Base-by-base conservation (phyloP, 2,888 invertebrate species). In the Acholoe squamosa region DNA sequence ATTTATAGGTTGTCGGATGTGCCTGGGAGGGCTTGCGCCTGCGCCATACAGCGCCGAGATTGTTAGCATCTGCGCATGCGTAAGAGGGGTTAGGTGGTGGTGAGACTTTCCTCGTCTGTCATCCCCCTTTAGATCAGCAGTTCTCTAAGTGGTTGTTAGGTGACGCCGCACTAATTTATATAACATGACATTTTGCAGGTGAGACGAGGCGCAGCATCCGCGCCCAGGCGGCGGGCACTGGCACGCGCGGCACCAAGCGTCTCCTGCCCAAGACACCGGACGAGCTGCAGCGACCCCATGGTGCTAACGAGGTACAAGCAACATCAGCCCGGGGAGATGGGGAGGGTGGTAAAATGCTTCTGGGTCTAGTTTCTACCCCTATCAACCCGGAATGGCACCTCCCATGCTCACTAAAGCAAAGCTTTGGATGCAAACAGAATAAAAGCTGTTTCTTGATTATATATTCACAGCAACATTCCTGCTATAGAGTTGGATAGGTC, bases 241-340 rank as follows among this genome's bases (percentile, higher is more conserved):
- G 43, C 5, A 43, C 43, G 43, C 93, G 93, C 52, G 94, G 93
- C 95, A 98, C 98, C 94, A 97, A 98, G 97, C 97, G 98, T 97
- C 98, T 98, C 97, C 97, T 98, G 96, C 98, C 98, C 96, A 98
- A 98, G 97, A 98, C 98, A 96, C 98, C 98, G 98, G 98, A 34
- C 19, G 43, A 33, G 19, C 80, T 19, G 22, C 80, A 25, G 43
- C 43, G 19, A 14, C 43, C 80, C 16, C 22, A 33, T 14, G 14
- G 80, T 25, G 43, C 34, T 33, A 80, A 80, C 43, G 80, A 80
- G 80, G 80, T 80, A 43, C 43, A 43, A 10, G 43, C 10, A 10
- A 3, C 10, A 43, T 10, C 43, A 43, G 43, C 43, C 43, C 10
- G 43, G 3, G 43, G 43, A 10, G 3, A 43, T 3, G 43, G 43